These are phyloP conservation scores for Myiotriccus ornatus DNA, from an alignment of 2,797 vertebrate genomes.

Conservation along the genomic window DNA sequence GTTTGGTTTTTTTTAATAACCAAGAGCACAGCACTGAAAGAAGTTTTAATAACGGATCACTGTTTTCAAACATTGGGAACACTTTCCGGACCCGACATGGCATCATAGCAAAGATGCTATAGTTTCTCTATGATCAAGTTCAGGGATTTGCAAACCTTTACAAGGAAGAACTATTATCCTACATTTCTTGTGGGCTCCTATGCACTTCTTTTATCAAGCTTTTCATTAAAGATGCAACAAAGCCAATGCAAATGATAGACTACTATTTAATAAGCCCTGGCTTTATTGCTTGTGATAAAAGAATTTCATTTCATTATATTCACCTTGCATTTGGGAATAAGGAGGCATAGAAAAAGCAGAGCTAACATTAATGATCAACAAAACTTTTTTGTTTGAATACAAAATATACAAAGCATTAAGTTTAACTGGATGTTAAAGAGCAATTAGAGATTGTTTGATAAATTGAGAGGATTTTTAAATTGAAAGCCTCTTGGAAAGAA, in stretches of 20 bases:
- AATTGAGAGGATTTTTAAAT: neutral
- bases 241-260: neutral
- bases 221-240: neutral
- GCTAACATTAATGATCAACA: neutral
- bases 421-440: neutral
- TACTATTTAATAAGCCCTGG: neutral
- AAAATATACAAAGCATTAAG: neutral
- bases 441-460: neutral
- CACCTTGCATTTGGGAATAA: neutral
- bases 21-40: neutral
- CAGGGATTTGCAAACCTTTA: neutral
- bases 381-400: neutral
- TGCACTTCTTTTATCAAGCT: neutral
- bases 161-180: neutral
- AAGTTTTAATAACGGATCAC: neutral
- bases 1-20: neutral
- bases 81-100: neutral
- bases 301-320: neutral
- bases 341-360: neutral
- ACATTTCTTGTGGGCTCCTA: neutral
- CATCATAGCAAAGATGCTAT: neutral
- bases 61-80: neutral
- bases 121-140: neutral
- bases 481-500: neutral
- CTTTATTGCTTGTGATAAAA: neutral